Evolutionary conservation across 2,888 invertebrate species (phyloP).

Genomic region (Ferdinandea cuprea): DNA sequence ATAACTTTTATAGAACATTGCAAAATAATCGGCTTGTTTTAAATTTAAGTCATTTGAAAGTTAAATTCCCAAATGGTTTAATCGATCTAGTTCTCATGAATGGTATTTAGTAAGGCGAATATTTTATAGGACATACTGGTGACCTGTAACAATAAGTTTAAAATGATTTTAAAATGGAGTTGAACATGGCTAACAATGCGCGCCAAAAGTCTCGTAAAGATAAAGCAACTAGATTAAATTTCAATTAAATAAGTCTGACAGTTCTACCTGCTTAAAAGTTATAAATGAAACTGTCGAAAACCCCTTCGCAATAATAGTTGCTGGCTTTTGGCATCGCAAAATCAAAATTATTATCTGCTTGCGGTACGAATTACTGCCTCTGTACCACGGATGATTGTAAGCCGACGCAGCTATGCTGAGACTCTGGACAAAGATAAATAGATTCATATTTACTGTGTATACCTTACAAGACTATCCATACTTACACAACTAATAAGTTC

Average conservation of each 20-base stretch:
- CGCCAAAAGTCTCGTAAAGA: too few relatives aligned
- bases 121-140: neutral
- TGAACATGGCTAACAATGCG: too few relatives aligned
- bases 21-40: too few relatives aligned
- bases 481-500: neutral
- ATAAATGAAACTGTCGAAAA: neutral
- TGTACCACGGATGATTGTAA: neutral
- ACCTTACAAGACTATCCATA: neutral
- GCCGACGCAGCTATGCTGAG: neutral
- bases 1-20: too few relatives aligned
- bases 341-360: slow-evolving; percentile 1
- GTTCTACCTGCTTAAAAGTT: neutral
- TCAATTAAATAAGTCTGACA: too few relatives aligned
- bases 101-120: slow-evolving; percentile 45
- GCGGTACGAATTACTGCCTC: neutral
- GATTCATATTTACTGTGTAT: neutral
- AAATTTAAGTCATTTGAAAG: too few relatives aligned
- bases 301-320: neutral
- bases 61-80: too few relatives aligned
- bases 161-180: too few relatives aligned
- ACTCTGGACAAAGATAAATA: neutral
- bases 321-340: neutral
- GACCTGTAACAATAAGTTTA: neutral
- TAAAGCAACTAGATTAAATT: too few relatives aligned
- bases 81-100: too few relatives aligned